These are phyloP conservation scores for Drosophila sproati DNA, from an alignment of 1,140 invertebrate species.

Conservation along the genomic window DNA sequence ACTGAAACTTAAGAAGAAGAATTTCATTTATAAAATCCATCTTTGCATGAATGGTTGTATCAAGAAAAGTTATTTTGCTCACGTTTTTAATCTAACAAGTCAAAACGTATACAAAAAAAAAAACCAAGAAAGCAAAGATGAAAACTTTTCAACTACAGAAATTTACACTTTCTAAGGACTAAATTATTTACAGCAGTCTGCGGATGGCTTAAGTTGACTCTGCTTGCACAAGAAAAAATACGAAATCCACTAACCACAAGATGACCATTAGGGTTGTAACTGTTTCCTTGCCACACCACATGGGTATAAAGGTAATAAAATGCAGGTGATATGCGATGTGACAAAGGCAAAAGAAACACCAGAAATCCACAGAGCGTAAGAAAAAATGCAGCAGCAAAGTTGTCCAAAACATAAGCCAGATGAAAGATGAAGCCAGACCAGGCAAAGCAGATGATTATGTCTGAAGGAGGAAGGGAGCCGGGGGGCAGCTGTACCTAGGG, in stretches of 20 bases:
- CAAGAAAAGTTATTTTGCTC: too few relatives aligned
- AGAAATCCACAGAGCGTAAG: slow-evolving; percentile 22
- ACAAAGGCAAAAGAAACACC: slow-evolving; percentile 1
- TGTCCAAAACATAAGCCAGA: slow-evolving; percentile 32
- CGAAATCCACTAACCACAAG: neutral
- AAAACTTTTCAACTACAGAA: neutral
- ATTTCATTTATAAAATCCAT: too few relatives aligned
- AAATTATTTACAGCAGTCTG: neutral
- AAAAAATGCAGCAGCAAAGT: slow-evolving; percentile 41
- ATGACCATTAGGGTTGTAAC: slow-evolving; percentile 1
- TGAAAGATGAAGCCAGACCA: slow-evolving; percentile 32
- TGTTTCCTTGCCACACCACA: slow-evolving; percentile 7
- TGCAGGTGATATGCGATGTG: slow-evolving; percentile 12
- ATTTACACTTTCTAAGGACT: neutral
- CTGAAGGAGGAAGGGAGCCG: neutral
- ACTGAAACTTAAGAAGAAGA: too few relatives aligned
- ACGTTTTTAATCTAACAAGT: too few relatives aligned
- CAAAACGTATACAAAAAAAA: too few relatives aligned
- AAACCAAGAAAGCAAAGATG: too few relatives aligned
- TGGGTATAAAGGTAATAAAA: slow-evolving; percentile 13
- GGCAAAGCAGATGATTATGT: slow-evolving; percentile 28
- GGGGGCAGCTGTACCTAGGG: slow-evolving; percentile 9
- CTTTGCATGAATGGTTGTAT: too few relatives aligned
- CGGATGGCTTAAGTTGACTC: neutral
- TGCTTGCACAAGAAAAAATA: neutral